Evolutionary conservation across 2,113 vertebrate genomes (phyloP), one percentile per base, ranked within the genome.

Genomic region (Oxyura jamaicensis): DNA sequence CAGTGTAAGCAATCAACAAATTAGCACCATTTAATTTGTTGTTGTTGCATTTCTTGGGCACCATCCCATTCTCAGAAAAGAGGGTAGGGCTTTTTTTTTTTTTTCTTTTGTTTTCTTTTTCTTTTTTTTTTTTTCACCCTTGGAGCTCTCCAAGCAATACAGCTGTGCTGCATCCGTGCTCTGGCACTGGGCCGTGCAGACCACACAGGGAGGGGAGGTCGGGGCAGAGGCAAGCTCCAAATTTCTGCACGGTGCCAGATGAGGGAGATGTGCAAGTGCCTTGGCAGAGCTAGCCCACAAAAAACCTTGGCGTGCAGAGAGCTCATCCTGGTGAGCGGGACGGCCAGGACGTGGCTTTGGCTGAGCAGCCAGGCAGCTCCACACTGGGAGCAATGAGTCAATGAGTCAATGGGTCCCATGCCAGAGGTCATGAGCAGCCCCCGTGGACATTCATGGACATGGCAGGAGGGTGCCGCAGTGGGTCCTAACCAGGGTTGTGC

Each of bases 211-310:
- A 93, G 41, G n/a, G 35, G 31, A 74, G n/a, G 52, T 67, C 91
- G 86, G 29, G 6, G 0, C 17, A 11, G 28, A 22, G 46, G n/a
- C 0, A 0, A 94, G 13, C 2, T 1, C 28, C 5, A 3, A 69
- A 81, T 80, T 75, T 46, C 39, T 77, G 31, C 52, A 31, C 31
- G n/a, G 41, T 48, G 26, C 42, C 68, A 69, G 29, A 36, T 0
- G 1, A 55, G 52, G 39, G 44, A 62, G 55, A 33, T 4, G 55
- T 16, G 23, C 31, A 92, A 62, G 26, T 3, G 14, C n/a, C 23
- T 3, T 46, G 50, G 5, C 25, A 74, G 55, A 66, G 12, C 7
- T 90, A 1, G 0, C 1, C 13, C 8, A 13, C 50, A 12, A 41
- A 41, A 5, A 41, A 41, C 41, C 41, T 41, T 13, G 41, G 41